Percentiles rank a stretch among this genome's conserved stretches.
These are phyloP conservation scores for Lagopus leucura DNA, from an alignment of 2,113 vertebrate genomes.

Conservation along the genomic window DNA sequence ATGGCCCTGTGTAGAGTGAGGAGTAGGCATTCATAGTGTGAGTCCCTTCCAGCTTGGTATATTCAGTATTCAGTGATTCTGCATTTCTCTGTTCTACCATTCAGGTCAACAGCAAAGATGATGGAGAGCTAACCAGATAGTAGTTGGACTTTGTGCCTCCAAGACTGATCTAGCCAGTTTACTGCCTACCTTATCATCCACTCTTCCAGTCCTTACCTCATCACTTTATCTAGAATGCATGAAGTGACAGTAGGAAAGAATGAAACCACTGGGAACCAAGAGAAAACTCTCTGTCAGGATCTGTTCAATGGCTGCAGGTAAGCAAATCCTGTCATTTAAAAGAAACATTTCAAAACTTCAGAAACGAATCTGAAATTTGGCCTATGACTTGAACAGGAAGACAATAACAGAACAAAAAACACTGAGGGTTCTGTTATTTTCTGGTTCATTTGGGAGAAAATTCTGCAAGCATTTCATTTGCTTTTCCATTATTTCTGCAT, in stretches of 20 bases:
- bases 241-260: background rate
- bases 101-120: background rate
- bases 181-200: background rate
- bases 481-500: background rate
- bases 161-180: background rate
- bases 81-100: background rate
- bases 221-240: background rate
- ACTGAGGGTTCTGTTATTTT: background rate
- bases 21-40: background rate
- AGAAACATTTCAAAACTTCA: background rate
- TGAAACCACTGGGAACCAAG: background rate
- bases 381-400: background rate
- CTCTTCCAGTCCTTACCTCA: background rate
- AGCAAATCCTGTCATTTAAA: background rate
- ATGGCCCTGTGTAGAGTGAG: background rate
- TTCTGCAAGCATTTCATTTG: background rate
- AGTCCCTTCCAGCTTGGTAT: background rate
- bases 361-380: background rate
- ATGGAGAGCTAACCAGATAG: background rate
- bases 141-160: background rate
- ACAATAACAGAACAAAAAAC: background rate
- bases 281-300: background rate
- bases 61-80: background rate
- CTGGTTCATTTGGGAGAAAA: background rate
- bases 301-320: background rate